Evolutionary conservation across 1,140 invertebrate species (phyloP), one percentile per base, ranked within the genome.

Genomic region (Drosophila kepulauana): DNA sequence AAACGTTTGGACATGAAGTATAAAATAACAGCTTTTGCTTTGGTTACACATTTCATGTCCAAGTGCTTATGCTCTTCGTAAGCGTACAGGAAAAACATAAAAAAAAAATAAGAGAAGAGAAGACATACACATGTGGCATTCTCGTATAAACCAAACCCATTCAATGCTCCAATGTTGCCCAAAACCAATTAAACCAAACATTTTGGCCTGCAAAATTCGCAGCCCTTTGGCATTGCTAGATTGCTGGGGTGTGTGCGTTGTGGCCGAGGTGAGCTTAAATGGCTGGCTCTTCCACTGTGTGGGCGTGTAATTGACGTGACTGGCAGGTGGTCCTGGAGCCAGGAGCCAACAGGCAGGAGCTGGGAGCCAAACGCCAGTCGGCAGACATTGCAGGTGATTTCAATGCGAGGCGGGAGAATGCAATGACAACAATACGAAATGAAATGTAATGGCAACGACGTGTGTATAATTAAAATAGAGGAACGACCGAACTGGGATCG

Each of bases 181-280:
- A 81, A 90, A 90, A 89, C 81, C 85, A 89, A 89, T 89, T 90
- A 89, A 90, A 85, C 66, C 85, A 90, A 89, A 89, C 86, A 90
- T 85, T 89, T 81, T 78, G 59, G 59, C 70, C 67, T 78, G 64
- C 57, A 78, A 57, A 85, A 81, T 78, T 75, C 65, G 81, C 67
- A 70, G 81, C 68, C 75, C 75, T 64, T 71, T 70, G 70, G 64
- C 67, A 64, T 71, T 62, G 69, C 73, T 69, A 63, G 77, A 73
- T 84, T 79, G 54, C 49, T 68, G 11, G 8, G 61, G 11, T 46
- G 49, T 79, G 49, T 49, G 54, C 16, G 49, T 13, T 82, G 45
- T 30, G 41, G 56, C 57, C 10, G 52, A n/a, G 28, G n/a, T 43
- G 58, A 57, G 63, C 70, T 64, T 73, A 73, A 73, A 72, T 76